Percentiles rank a stretch among this genome's conserved stretches.
Evolutionary conservation across 1,140 invertebrate species (phyloP).

Genomic region (Drosophila seguyi): DNA sequence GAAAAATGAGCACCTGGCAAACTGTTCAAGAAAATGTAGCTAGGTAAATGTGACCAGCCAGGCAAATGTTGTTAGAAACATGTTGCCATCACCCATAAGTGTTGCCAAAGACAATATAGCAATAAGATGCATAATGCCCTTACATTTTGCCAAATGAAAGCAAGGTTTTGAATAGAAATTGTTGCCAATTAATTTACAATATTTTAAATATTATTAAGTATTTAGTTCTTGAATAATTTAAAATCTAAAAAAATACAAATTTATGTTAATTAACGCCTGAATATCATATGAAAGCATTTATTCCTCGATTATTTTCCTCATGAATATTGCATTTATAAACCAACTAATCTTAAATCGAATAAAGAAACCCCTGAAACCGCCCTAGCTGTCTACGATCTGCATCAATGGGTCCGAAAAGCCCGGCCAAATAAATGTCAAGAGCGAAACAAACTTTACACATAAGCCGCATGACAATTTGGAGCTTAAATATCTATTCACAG

Average conservation of each 20-base stretch:
- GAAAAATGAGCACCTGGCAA: too few species aligned
- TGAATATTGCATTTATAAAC: neutral
- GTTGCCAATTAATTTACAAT: neutral
- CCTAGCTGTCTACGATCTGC: slow-evolving; percentile 27
- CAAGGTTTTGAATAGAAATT: too few species aligned
- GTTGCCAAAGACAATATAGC: neutral
- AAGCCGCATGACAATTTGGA: slow-evolving; percentile 76
- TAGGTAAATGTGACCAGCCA: too few species aligned
- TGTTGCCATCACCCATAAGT: too few species aligned
- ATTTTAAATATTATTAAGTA: neutral
- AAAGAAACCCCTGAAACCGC: neutral
- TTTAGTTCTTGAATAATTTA: neutral
- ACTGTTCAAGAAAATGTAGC: too few species aligned
- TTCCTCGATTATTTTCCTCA: neutral
- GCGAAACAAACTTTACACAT: slow-evolving; percentile 69
- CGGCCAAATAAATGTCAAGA: slow-evolving; percentile 78
- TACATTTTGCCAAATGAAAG: too few species aligned
- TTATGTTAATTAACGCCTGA: too few species aligned
- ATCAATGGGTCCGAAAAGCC: slow-evolving; percentile 65
- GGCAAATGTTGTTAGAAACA: too few species aligned
- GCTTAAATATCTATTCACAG: slow-evolving; percentile 70
- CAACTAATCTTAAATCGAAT: neutral
- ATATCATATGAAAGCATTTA: neutral
- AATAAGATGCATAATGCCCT: neutral
- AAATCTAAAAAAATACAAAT: too few species aligned